phyloP scores from a whole-genome alignment of 2,888 invertebrate species.

The Mythimna loreyi region DNA sequence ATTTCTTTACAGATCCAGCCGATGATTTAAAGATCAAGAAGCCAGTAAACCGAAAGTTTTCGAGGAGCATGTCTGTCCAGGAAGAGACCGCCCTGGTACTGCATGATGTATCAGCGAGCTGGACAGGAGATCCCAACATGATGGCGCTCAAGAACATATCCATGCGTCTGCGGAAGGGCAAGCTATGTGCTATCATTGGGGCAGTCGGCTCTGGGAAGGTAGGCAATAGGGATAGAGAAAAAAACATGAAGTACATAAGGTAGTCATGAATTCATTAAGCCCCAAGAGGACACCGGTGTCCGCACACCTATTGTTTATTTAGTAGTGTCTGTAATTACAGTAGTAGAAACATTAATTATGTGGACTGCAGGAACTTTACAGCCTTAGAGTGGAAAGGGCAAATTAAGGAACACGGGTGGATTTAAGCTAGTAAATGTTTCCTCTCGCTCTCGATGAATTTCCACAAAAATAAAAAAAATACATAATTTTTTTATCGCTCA shows the following conservation, averaged over 20 bases:
- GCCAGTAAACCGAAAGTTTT: constrained; percentile 63
- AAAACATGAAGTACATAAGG: not conserved
- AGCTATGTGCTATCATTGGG: constrained; percentile 93
- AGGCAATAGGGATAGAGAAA: constrained; percentile 14
- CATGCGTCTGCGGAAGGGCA: constrained; percentile 89
- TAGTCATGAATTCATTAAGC: no score
- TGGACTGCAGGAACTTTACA: no score
- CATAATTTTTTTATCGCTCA: no score
- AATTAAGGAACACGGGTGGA: no score
- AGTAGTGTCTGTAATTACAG: no score
- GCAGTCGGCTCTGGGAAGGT: constrained; percentile 95
- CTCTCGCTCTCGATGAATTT: no score
- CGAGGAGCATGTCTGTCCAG: constrained; percentile 76
- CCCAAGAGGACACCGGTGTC: no score
- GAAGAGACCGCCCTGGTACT: constrained; percentile 80
- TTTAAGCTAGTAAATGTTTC: no score
- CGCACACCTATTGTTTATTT: no score
- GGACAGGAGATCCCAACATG: constrained; percentile 88
- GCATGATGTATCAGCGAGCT: constrained; percentile 85
- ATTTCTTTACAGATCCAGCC: constrained; percentile 8
- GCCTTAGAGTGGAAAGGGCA: no score
- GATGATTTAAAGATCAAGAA: constrained; percentile 10
- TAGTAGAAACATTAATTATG: not conserved
- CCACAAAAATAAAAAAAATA: no score
- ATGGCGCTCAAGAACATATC: constrained; percentile 90